Base-by-base conservation (phyloP, 1,140 invertebrate genomes). In the Tetraneura akinire region DNA sequence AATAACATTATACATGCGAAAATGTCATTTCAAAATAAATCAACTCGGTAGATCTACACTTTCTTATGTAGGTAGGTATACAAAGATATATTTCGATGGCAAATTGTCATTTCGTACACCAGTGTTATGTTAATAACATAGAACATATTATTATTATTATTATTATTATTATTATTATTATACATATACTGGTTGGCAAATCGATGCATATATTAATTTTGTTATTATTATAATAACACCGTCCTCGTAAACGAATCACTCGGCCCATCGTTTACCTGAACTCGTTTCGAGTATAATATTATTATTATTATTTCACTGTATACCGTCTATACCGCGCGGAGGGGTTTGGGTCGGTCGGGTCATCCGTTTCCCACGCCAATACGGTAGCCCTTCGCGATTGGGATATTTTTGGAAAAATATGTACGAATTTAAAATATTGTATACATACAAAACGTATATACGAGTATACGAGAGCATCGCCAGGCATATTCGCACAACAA, bases 321-420 rank as follows among this genome's bases (percentile, higher is more conserved):
- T 37, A 37, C 32, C 32, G 32, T 37, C 3, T 37, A 37, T 37
- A 37, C 32, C 32, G 32, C 32, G 32, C 8, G 3, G 3, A 3
- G 42, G 21, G 73, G 55, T 4, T 76, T 23, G 73, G 53, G 32
- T 32, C 9, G 47, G 47, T 37, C n/a, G 55, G 74, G 74, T 78
- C 74, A 78, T 78, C 74, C 53, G 74, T 78, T 74, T 78, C 74
- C 74, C 74, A 78, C 74, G 68, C 68, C 45, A n/a, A 1, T 53
- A 57, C 37, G 37, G 55, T 45, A 60, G 37, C 73, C 73, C 53
- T 76, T 76, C 73, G 29, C 32, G n/a, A 32, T 37, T 23, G 29
- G 47, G 29, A 57, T 74, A 57, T 55, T 74, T 66, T 51, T 73
- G 26, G 51, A 47, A 71, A 26, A 18, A 21, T n/a, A 42, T 11